Evolutionary conservation across 2,888 invertebrate species (phyloP), one percentile per base, ranked within the genome.

Genomic region (Andrena camellia): DNA sequence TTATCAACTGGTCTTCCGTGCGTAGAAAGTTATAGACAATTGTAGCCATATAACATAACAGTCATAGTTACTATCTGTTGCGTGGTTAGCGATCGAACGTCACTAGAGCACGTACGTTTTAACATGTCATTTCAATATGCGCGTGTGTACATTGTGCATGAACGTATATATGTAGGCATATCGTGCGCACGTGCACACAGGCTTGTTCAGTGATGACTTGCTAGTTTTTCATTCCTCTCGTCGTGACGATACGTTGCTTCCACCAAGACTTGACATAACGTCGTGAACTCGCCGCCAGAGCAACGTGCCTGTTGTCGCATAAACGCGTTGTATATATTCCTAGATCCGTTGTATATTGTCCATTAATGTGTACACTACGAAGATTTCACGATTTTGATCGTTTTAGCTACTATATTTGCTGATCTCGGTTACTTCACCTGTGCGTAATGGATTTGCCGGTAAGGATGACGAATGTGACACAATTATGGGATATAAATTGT

Each of bases 401-500:
- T 4, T 42, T 52, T 52, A 20, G 20, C 52, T 7, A 52, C 54
- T 42, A 17, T 17, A 42, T 17, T 5, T 17, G 42, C 17, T 42
- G 42, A 42, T 42, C 42, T 42, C 42, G 13, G 57, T 57, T 26
- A 1, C 26, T 57, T 57, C 23, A 23, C 57, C 23, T 10, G 10
- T 13, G 26, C 57, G 10, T 13, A 57, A 57, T 90, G 89, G 86
- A 89, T 72, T 66, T 90, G 17, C 88, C 90, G 71, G 89, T 90
- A 85, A 88, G 89, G 20, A 75, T 60, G 50, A 68, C 31, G 42
- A 42, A 42, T 4, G 17, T 42, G 42, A 5, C 42, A 17, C 42
- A 42, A 17, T 42, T 42, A 4, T 17, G 42, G 13, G 42, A 42
- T 42, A 42, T 42, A 17, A 42, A 42, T 42, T 42, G 42, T 42